Evolutionary conservation across 2,888 invertebrate genomes (phyloP).

Genomic region (Ophraella communa): DNA sequence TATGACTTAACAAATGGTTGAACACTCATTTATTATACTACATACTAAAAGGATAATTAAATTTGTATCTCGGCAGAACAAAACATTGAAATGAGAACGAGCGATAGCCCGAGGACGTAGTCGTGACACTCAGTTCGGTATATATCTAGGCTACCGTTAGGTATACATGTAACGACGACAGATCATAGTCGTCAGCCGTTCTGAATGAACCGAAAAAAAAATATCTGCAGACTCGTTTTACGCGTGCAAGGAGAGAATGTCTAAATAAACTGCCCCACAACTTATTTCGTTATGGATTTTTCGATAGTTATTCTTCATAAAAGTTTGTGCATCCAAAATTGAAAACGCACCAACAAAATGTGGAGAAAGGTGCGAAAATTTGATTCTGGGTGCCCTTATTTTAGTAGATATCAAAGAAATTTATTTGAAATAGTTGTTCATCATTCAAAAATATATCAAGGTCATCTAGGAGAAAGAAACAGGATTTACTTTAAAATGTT

Average conservation of each 20-base stretch:
- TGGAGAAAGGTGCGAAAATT: too few relatives aligned
- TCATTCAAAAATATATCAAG: too few relatives aligned
- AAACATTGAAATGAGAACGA: not conserved
- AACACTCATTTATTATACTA: not conserved
- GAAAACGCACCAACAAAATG: too few relatives aligned
- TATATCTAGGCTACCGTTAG: not conserved
- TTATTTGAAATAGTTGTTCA: too few relatives aligned
- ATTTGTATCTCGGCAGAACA: not conserved
- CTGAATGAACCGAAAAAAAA: not conserved
- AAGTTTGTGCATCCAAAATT: too few relatives aligned
- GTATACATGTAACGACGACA: not conserved
- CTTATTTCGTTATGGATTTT: too few relatives aligned
- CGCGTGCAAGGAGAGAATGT: not conserved
- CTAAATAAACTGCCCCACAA: too few relatives aligned
- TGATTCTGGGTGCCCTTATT: too few relatives aligned
- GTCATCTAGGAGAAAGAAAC: too few relatives aligned
- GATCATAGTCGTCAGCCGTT: not conserved
- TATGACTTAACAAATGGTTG: not conserved
- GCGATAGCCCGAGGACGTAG: not conserved
- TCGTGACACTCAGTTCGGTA: not conserved
- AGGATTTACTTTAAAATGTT: too few relatives aligned
- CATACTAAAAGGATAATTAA: not conserved
- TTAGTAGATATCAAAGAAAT: too few relatives aligned
- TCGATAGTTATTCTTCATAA: too few relatives aligned
- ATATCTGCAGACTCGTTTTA: not conserved